Conservation (phyloP, 1,140 invertebrate genomes). For the Brachionus plicatilis region DNA sequence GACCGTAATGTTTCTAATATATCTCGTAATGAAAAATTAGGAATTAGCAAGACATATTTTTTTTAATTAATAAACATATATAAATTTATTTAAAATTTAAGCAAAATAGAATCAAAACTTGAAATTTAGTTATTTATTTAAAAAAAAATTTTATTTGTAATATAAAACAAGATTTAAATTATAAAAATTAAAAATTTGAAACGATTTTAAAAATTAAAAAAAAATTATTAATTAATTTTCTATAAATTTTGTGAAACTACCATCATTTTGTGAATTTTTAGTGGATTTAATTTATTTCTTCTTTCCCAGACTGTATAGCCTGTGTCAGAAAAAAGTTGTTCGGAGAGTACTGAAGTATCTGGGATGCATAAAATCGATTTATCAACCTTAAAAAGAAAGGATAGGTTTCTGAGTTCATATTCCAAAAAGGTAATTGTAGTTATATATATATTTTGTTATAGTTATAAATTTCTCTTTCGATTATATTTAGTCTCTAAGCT, state of each 20-base stretch:
- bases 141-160: background rate
- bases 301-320: background rate
- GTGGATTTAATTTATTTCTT: background rate
- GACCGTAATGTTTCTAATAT: no score
- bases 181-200: background rate
- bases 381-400: background rate
- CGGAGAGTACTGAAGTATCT: background rate
- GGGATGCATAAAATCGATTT: background rate
- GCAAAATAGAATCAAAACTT: background rate
- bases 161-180: background rate
- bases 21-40: no score
- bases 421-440: background rate
- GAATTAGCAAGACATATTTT: no score
- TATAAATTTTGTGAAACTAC: background rate
- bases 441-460: background rate
- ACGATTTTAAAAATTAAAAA: background rate
- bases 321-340: background rate
- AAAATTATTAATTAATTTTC: background rate
- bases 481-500: background rate
- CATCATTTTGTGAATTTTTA: background rate
- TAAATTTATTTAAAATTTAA: no score
- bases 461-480: background rate
- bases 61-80: no score
- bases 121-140: background rate
- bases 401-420: no score